phyloP scores from a whole-genome alignment of 2,888 invertebrate species.

The Ophion obscuratus region DNA sequence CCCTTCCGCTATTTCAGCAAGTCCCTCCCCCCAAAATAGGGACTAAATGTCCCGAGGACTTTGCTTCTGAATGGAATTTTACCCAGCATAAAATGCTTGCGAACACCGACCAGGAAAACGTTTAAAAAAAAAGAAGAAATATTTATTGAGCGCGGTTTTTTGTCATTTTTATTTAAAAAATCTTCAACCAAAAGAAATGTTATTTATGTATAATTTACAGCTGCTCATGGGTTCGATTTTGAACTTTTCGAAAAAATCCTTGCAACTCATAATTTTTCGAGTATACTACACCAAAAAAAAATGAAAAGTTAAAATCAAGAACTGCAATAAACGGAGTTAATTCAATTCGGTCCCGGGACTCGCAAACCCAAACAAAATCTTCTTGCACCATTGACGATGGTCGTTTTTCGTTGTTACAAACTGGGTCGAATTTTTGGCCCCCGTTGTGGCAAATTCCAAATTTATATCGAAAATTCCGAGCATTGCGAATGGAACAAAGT shows the following conservation, averaged over 20 bases:
- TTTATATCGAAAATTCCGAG: background rate
- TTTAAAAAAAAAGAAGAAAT: background rate
- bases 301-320: too few relatives aligned
- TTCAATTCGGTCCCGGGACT: too few relatives aligned
- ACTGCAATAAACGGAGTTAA: too few relatives aligned
- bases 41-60: conserved; percentile 44
- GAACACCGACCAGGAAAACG: background rate
- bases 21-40: conserved; percentile 27
- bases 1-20: conserved; percentile 46
- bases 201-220: too few relatives aligned
- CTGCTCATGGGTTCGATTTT: too few relatives aligned
- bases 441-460: background rate
- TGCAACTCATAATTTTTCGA: too few relatives aligned
- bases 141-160: background rate
- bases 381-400: too few relatives aligned
- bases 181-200: too few relatives aligned
- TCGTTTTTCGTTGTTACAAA: background rate
- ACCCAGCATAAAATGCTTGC: conserved; percentile 35
- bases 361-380: too few relatives aligned
- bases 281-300: too few relatives aligned
- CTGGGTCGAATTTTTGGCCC: background rate
- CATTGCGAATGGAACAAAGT: conserved; percentile 40
- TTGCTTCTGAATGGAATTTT: conserved; percentile 29
- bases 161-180: too few relatives aligned
- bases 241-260: too few relatives aligned